Base-by-base conservation (phyloP, 1,140 invertebrate species). In the Marisa cornuarietis region DNA sequence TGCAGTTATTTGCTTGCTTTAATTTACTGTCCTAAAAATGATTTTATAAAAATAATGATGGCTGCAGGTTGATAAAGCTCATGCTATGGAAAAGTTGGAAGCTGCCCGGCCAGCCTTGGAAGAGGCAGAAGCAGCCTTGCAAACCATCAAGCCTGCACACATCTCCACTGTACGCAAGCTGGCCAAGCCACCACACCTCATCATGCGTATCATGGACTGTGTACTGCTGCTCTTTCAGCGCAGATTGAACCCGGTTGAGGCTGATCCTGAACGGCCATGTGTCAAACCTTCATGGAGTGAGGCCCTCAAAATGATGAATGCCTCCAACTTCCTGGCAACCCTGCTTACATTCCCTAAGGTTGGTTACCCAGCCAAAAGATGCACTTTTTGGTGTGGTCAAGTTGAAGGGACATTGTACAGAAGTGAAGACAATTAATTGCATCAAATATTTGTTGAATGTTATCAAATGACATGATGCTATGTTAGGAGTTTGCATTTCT, bases 121-220 rank as follows among this genome's bases (percentile, higher is more conserved):
- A 90, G 96, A 98, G 92, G 97, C 97, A 3, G 97, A 99, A 92
- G 94, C 95, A 65, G 97, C 98, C 10, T 92, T 99, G 26, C 85
- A 88, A 86, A 99, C 97, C 0, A 99, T 99, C 78, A 98, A 98
- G 91, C 97, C 97, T 79, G 96, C 97, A 8, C 97, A 99, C 88
- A 99, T 99, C 85, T 82, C 91, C 49, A 91, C 91, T 88, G 97
- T 99, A 0, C 93, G 97, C 83, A 99, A 99, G 92, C 90, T 99
- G 71, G 97, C 96, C 22, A 93, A 97, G 85, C 97, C 98, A 9
- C 98, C 98, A 14, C 97, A 98, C 92, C 92, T 99, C 0, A 99
- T 99, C 84, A 99, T 99, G 97, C 93, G 97, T 83, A 98, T 99
- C 82, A 99, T 99, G 97, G 98, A 99, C 88, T 97, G 96, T 88